These are phyloP conservation scores for Drosophila anceps DNA, from an alignment of 2,888 invertebrate species.

Conservation along the genomic window DNA sequence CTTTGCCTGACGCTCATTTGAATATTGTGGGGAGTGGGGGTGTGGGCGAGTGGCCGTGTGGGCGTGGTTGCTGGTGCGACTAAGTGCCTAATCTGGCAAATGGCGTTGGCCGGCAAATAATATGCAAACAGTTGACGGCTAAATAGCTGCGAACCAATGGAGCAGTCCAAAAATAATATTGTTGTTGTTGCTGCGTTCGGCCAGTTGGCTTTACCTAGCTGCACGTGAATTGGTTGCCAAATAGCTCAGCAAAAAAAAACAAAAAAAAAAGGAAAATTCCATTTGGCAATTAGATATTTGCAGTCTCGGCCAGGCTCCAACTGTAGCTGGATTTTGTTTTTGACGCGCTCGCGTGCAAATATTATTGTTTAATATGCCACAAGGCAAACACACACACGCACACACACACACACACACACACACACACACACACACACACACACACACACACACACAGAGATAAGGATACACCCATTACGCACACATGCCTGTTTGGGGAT, in stretches of 20 bases:
- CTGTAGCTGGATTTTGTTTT: conserved; percentile 40
- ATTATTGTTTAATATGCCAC: conserved; percentile 76
- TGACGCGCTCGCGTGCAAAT: conserved; percentile 65
- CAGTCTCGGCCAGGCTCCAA: conserved; percentile 13
- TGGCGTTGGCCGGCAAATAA: conserved; percentile 51
- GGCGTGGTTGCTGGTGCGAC: conserved; percentile 29
- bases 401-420: conserved; percentile 7
- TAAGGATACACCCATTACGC: not conserved
- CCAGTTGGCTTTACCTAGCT: conserved; percentile 20
- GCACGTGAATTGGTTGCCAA: conserved; percentile 42
- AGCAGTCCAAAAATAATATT: conserved; percentile 36
- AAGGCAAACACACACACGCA: conserved; percentile 42
- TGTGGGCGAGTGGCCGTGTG: not conserved
- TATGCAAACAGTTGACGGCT: conserved; percentile 64
- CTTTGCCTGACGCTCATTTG: conserved; percentile 61
- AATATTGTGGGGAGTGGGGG: conserved; percentile 56
- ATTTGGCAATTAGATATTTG: conserved; percentile 55
- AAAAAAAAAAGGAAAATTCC: not conserved
- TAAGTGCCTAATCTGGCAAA: conserved; percentile 78
- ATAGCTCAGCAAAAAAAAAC: conserved; percentile 1
- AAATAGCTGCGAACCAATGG: conserved; percentile 35
- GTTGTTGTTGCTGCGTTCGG: conserved; percentile 25
- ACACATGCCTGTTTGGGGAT: conserved; percentile 15
- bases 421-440: conserved; percentile 41
- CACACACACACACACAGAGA: conserved; percentile 11